Base-by-base conservation (phyloP, 1,140 invertebrate species). In the Macrobrachium nipponense region DNA sequence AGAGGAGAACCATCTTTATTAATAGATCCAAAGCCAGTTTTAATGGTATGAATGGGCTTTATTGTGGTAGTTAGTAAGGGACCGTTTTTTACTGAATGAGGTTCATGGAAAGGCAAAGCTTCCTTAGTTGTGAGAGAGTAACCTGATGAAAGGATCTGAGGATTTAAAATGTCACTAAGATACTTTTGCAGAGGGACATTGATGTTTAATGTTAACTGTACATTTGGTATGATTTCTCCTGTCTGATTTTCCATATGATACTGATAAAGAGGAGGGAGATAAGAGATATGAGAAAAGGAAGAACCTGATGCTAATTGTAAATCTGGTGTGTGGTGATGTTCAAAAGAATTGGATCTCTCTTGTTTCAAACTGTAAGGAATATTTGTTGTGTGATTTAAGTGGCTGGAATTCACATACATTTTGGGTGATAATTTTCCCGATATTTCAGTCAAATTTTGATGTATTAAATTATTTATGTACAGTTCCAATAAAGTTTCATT, bases 161-260 rank as follows among this genome's bases (percentile, higher is more conserved):
- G n/a, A 23, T 70, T 70, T 70, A 23, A n/a, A n/a, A 80, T 17
- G 43, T 66, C 62, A 43, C 43, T 36, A 43, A 15, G 61, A n/a
- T 60, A 66, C 36, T 20, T 20, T 8, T 66, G 15, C 14, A 44
- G 17, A 18, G 78, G 61, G 5, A 80, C 5, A 43, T 66, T 80
- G 5, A 80, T 80, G 60, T 66, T 66, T 5, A 80, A 80, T 18
- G 61, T 80, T 44, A 80, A 18, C 6, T 80, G 61, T 18, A 80
- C 60, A 66, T 80, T 66, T 17, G 78, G 17, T n/a, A 64, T 17
- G 14, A 59, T 43, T 20, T 62, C 23, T 11, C 51, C n/a, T 23
- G 15, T 23, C 7, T 44, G 11, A 18, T 20, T 17, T 5, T 62
- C 11, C 5, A 36, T 27, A 10, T 62, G 11, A 79, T 79, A 27